phyloP scores from a whole-genome alignment of 2,797 vertebrate species.

The Eleutherodactylus coqui region DNA sequence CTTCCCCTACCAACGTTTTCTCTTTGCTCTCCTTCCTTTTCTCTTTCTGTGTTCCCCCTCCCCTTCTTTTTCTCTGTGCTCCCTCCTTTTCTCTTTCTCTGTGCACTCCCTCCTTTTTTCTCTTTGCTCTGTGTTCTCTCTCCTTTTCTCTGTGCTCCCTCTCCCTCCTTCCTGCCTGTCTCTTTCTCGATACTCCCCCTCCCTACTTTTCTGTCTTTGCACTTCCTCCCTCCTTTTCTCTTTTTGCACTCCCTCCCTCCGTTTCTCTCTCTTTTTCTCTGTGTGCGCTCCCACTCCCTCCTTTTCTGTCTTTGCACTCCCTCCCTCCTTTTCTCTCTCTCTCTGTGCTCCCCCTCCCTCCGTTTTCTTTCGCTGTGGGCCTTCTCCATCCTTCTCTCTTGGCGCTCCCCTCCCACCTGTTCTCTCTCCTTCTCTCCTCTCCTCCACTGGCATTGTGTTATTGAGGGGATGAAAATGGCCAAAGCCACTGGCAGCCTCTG shows the following conservation, averaged over 20 bases:
- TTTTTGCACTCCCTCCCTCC: not conserved
- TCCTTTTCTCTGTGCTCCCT: too few relatives aligned
- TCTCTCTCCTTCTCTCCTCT: slow-evolving; percentile 60
- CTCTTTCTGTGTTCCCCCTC: too few relatives aligned
- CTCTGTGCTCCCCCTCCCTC: not conserved
- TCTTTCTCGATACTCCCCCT: not conserved
- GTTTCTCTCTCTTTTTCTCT: not conserved
- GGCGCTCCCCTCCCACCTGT: too few relatives aligned
- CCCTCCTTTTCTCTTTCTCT: not conserved
- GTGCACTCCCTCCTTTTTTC: not conserved
- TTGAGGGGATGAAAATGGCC: slow-evolving; percentile 67
- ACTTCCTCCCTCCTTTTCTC: too few relatives aligned
- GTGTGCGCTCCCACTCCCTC: too few relatives aligned
- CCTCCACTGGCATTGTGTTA: slow-evolving; percentile 52
- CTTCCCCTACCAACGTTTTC: too few relatives aligned
- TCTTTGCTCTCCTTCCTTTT: not conserved
- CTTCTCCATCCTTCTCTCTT: not conserved
- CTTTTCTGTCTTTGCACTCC: not conserved
- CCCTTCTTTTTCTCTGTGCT: too few relatives aligned
- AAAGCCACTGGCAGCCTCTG: slow-evolving; percentile 51
- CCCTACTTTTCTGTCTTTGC: not conserved
- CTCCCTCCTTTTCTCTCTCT: not conserved
- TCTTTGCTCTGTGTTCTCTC: not conserved
- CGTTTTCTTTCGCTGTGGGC: too few relatives aligned
- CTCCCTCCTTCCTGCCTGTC: not conserved